Evolutionary conservation across 2,113 vertebrate species (phyloP).

Genomic region (Orthonyx spaldingii): DNA sequence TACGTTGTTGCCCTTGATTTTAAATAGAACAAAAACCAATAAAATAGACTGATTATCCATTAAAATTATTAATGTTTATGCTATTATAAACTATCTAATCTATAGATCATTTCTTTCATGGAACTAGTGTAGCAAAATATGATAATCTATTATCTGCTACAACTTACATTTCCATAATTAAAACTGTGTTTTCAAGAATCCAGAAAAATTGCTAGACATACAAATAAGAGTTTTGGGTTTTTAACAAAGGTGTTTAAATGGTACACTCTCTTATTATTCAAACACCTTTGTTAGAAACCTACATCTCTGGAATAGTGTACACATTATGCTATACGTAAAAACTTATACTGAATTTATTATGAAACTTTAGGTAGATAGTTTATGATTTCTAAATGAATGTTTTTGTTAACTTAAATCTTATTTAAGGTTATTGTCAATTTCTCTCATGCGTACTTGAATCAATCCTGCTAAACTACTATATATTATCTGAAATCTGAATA

Average conservation of each 20-base stretch:
- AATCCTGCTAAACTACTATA: background rate
- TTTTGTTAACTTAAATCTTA: background rate
- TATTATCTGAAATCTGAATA: slow-evolving; percentile 27
- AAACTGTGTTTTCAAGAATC: background rate
- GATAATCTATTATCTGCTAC: background rate
- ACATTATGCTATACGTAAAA: background rate
- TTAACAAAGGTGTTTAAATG: background rate
- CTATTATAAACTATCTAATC: background rate
- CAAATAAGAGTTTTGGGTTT: background rate
- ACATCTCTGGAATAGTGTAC: background rate
- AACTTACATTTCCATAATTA: background rate
- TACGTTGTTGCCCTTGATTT: background rate
- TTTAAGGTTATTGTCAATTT: slow-evolving; percentile 41
- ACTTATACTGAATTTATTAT: background rate
- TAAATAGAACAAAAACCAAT: background rate
- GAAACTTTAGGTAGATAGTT: background rate
- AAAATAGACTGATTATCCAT: background rate
- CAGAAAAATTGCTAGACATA: background rate
- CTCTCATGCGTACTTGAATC: background rate
- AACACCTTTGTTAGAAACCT: background rate
- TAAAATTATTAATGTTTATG: background rate
- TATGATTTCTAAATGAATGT: background rate
- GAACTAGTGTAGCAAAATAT: background rate
- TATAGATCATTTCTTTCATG: background rate
- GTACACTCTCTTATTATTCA: background rate